Conservation (phyloP, 2,113 vertebrate species). For the Microcebus griseorufus region DNA sequence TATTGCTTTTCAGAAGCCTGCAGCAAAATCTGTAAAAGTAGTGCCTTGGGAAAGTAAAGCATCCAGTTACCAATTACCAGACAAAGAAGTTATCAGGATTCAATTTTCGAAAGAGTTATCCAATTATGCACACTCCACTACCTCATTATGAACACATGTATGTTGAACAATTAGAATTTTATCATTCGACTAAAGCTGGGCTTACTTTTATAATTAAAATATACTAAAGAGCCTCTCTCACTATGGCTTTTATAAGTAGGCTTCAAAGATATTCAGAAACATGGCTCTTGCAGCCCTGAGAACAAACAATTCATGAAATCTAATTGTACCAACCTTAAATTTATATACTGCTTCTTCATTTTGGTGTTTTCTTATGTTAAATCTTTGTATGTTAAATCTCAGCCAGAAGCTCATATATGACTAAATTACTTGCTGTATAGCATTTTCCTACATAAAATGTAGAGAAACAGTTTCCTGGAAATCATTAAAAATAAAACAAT, state of each 20-base stretch:
- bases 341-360: conserved; percentile 4
- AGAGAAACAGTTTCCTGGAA: conserved; percentile 13
- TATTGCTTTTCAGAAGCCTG: not conserved
- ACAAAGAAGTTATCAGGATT: conserved; percentile 61
- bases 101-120: conserved; percentile 55
- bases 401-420: not conserved
- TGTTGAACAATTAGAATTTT: conserved; percentile 62
- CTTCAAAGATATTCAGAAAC: conserved; percentile 47
- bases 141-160: conserved; percentile 61
- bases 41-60: not conserved
- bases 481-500: conserved; percentile 52
- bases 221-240: not conserved
- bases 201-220: conserved; percentile 16
- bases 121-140: conserved; percentile 33
- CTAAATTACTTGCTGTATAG: not conserved
- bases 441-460: conserved; percentile 35
- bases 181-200: conserved; percentile 53
- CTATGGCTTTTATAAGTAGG: not conserved
- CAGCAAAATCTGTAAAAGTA: not conserved
- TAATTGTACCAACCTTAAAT: not conserved
- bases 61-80: conserved; percentile 50
- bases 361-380: not conserved
- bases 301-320: conserved; percentile 23
- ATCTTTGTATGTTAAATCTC: conserved; percentile 32
- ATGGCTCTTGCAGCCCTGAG: not conserved